phyloP scores from a whole-genome alignment of 2,113 vertebrate species.

The Circaetus gallicus region DNA sequence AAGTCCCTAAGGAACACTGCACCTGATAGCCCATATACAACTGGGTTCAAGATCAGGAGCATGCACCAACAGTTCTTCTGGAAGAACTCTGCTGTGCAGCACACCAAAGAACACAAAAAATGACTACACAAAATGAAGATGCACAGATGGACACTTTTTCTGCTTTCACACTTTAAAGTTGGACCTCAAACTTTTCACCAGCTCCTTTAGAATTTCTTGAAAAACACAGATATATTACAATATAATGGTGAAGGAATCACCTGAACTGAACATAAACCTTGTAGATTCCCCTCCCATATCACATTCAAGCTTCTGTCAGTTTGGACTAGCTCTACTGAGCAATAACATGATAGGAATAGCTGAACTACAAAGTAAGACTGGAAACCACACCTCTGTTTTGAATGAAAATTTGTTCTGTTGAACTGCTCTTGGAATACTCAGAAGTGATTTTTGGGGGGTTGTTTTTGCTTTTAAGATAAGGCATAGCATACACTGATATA shows the following conservation, averaged over 20 bases:
- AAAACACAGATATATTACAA: neutral
- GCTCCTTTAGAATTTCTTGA: neutral
- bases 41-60: neutral
- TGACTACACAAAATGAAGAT: neutral
- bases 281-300: neutral
- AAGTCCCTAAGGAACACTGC: neutral
- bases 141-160: neutral
- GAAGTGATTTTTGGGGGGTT: neutral
- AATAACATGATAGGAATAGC: neutral
- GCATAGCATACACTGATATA: neutral
- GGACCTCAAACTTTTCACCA: neutral
- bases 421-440: neutral
- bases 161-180: neutral
- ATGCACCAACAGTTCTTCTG: neutral
- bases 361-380: neutral
- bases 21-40: accelerated
- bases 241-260: neutral
- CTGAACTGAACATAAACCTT: neutral
- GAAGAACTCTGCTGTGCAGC: neutral
- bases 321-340: neutral
- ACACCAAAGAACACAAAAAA: neutral
- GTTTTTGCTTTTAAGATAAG: neutral
- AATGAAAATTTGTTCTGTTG: neutral
- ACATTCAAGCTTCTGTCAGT: neutral
- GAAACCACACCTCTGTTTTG: neutral